Evolutionary conservation across 2,888 invertebrate genomes (phyloP), one percentile per base, ranked within the genome.

Genomic region (Rhagonycha fulva): DNA sequence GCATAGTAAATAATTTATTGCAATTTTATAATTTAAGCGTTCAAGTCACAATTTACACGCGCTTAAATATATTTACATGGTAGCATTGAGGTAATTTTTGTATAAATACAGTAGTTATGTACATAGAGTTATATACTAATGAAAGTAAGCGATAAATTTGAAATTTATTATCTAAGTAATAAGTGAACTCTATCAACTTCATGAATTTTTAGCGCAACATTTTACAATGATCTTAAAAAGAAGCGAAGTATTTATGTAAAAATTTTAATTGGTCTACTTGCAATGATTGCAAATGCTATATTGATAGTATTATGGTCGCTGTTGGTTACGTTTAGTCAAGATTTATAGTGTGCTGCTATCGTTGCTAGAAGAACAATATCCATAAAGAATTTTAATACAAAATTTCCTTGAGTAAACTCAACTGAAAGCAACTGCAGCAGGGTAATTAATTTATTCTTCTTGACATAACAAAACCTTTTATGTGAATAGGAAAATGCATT

Each of bases 31-130:
- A 72, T 19, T 62, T 62, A 62, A 24, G 63, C 47, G n/a, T 2
- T 47, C 47, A 47, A 47, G 47, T 47, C 47, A 7, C 14, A 68
- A 67, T 67, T 47, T 72, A 72, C 68, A 72, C 72, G 68, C 28
- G 47, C 66, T 60, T 72, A 68, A 68, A 26, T 68, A 68, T 68
- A 72, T 66, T 24, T 66, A 66, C 63, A 63, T 60, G 67, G 23
- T 67, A 62, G 72, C 62, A 62, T 19, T 72, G 47, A 72, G 72
- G 62, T 72, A 26, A 61, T 68, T 72, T 47, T 71, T 72, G 71
- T 71, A 72, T 63, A 63, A 61, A 68, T 72, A 68, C 61, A 61
- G 68, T 68, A 72, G 14, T 68, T 72, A 72, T 72, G 62, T 72
- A 72, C 72, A 72, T 23, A 66, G 24, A n/a, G 26, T 47, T 47